Base-by-base conservation (phyloP, 92 coral and sea anemone genomes). In the Muricea muricata region DNA sequence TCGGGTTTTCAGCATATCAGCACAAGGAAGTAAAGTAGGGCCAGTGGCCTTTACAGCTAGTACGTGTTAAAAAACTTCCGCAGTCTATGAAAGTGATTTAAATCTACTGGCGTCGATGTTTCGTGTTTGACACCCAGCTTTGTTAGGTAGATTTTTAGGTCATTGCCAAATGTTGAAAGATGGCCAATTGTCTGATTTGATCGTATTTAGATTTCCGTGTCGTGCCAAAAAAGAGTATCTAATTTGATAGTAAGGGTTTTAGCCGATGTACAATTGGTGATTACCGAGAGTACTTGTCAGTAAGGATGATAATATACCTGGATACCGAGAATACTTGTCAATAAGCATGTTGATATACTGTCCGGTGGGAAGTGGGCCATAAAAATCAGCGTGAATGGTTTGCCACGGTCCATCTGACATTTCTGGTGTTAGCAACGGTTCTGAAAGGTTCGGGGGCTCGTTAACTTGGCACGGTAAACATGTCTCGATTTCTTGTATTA, bases 321-420 rank as follows among this genome's bases (percentile, higher is more conserved):
- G 73, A 39, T 72, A 88, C 32, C 88, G 75, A 45, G 90, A 88
- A 75, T 88, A 81, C 65, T 87, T 74, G 76, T 83, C 88, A 47
- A 81, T 77, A 15, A 73, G 47, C 5, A 90, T 88, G 33, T 82
- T 32, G 14, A 82, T 50, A 57, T 83, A 90, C 71, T 90, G 89
- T 78, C 91, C 93, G 23, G 86, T 61, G 17, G 92, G 90, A 20
- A 91, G 82, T 47, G 90, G 92, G 7, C 91, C 88, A 79, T 81
- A 65, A 63, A 82, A 42, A 25, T 81, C 85, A 26, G 65, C 84
- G 6, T 84, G 88, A 50, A 90, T 13, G 77, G 79, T 87, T 56
- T 90, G 89, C 90, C 92, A 91, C 5, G 90, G 90, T 6, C 86
- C 86, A 15, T 10, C 21, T 18, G 91, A 91, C 17, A 92, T 78